A percentile compares a stretch with the other conserved stretches of the same genome.
Evolutionary conservation across 2,888 invertebrate genomes (phyloP).

Genomic region (Calameuta pallipes): DNA sequence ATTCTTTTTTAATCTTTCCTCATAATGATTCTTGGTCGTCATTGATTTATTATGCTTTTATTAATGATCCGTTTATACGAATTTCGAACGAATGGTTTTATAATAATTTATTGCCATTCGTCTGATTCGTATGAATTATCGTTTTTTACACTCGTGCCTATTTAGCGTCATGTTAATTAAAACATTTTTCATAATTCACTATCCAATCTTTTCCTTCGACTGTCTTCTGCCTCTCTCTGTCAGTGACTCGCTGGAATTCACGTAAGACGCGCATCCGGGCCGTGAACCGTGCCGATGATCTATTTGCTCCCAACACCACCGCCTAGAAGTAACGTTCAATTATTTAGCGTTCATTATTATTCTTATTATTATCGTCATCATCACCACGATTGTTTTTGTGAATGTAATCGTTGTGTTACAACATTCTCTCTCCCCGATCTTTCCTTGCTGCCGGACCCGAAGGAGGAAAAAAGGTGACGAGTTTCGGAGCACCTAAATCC

Average conservation of each 20-base stretch:
- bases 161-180: neutral
- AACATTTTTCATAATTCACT: neutral
- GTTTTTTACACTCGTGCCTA: neutral
- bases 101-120: neutral
- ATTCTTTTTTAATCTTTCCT: neutral
- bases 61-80: neutral
- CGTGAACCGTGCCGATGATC: conserved; percentile 38
- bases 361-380: conserved; percentile 40
- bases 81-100: neutral
- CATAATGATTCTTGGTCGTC: neutral
- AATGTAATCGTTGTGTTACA: conserved; percentile 67
- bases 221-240: neutral
- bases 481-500: conserved; percentile 69
- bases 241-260: neutral
- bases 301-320: conserved; percentile 64
- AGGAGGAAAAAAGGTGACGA: conserved; percentile 76
- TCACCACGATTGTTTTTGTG: conserved; percentile 60
- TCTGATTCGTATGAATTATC: neutral
- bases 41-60: neutral
- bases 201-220: neutral
- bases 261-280: neutral
- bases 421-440: conserved; percentile 64
- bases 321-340: conserved; percentile 62
- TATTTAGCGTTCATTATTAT: conserved; percentile 54
- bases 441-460: conserved; percentile 67